These are phyloP conservation scores for Tiliqua scincoides DNA, from an alignment of 2,113 vertebrate genomes.

Conservation along the genomic window DNA sequence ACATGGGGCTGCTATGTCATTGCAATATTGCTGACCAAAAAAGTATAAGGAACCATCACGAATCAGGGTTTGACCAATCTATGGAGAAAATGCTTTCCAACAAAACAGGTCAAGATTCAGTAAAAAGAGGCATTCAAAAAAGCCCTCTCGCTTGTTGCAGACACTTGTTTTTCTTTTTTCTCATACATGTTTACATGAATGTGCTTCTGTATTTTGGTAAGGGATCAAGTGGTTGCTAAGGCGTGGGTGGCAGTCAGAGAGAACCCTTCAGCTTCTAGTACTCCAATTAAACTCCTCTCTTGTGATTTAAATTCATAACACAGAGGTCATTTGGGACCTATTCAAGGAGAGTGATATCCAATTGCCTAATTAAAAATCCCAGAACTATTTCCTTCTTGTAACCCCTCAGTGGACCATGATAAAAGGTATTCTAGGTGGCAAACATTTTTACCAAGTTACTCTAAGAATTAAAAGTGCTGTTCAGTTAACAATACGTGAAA, in stretches of 20 bases:
- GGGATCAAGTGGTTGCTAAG: slow-evolving; percentile 24
- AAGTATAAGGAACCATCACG: too few relatives aligned
- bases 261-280: slow-evolving; percentile 37
- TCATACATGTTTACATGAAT: slow-evolving; percentile 17
- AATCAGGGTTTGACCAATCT: background rate
- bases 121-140: background rate
- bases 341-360: slow-evolving; percentile 33
- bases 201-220: background rate
- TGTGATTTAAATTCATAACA: slow-evolving; percentile 49
- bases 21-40: background rate
- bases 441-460: background rate
- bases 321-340: slow-evolving; percentile 48
- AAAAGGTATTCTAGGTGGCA: slow-evolving; percentile 16
- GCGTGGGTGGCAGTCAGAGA: slow-evolving; percentile 48
- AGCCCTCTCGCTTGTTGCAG: background rate
- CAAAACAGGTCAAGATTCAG: background rate
- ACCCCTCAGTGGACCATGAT: background rate
- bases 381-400: background rate
- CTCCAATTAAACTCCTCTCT: slow-evolving; percentile 69
- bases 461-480: background rate
- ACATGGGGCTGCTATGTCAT: background rate
- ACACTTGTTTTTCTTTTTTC: background rate
- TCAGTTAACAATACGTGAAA: slow-evolving; percentile 14
- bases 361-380: slow-evolving; percentile 29
- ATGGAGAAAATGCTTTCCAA: background rate